These are phyloP conservation scores for Hozukius guyotensis DNA, from an alignment of 2,797 vertebrate species.

Conservation along the genomic window DNA sequence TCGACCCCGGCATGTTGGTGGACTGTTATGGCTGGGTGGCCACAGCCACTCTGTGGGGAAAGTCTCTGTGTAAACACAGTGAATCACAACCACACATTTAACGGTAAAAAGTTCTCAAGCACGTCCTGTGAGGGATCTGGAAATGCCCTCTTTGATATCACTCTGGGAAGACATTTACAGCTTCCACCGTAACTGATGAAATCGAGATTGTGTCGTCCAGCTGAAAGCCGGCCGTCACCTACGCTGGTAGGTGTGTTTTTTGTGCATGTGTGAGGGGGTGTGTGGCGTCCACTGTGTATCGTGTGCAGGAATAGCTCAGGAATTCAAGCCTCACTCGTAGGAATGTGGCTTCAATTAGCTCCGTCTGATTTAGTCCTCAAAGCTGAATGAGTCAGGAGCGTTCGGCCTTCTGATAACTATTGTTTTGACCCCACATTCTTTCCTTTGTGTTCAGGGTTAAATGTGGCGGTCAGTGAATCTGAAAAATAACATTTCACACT, in stretches of 20 bases:
- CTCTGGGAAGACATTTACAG: background rate
- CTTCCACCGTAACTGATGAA: background rate
- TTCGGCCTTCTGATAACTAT: constrained; percentile 47
- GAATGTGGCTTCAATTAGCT: constrained; percentile 78
- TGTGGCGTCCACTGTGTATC: constrained; percentile 27
- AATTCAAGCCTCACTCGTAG: constrained; percentile 62
- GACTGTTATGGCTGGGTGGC: constrained; percentile 58
- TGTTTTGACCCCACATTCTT: constrained; percentile 45
- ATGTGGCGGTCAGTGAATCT: constrained; percentile 41
- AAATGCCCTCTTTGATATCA: constrained; percentile 22
- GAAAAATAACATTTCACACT: constrained; percentile 50
- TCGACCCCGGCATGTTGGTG: constrained; percentile 51
- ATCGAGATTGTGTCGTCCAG: background rate
- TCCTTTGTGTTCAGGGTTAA: constrained; percentile 48
- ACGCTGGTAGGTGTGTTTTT: constrained; percentile 7
- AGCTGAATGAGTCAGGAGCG: constrained; percentile 60
- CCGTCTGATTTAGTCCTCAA: constrained; percentile 60
- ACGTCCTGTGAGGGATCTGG: constrained; percentile 14
- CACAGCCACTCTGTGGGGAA: constrained; percentile 47
- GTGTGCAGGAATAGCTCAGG: constrained; percentile 55
- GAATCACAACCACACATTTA: constrained; percentile 63
- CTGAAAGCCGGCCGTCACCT: background rate
- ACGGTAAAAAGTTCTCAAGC: constrained; percentile 13
- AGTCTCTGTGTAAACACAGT: constrained; percentile 58
- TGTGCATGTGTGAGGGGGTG: constrained; percentile 33